Evolutionary conservation across 2,113 vertebrate species (phyloP).

Genomic region (Strix aluco): DNA sequence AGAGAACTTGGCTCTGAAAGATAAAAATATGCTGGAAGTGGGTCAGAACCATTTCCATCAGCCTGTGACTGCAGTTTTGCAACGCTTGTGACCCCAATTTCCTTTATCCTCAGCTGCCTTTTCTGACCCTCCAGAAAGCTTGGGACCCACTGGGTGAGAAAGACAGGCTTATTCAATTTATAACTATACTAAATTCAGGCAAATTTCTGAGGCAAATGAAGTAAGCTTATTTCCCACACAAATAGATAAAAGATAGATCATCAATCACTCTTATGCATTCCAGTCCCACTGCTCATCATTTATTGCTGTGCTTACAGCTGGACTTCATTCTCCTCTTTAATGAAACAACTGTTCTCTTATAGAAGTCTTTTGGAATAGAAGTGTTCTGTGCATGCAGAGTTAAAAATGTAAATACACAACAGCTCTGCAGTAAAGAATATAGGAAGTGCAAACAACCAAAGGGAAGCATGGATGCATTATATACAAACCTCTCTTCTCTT

Average conservation of each 20-base stretch:
- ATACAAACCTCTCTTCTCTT: constrained; percentile 92
- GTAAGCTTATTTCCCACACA: constrained; percentile 27
- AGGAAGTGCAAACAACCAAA: constrained; percentile 8
- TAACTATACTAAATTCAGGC: neutral
- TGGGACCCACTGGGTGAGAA: neutral
- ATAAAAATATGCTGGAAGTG: neutral
- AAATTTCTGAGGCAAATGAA: constrained; percentile 21
- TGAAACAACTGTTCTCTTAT: neutral
- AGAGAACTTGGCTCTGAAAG: neutral
- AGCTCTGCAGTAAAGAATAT: neutral
- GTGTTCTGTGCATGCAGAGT: constrained; percentile 32
- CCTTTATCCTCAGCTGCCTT: constrained; percentile 50
- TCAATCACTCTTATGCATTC: constrained; percentile 20
- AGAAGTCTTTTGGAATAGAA: constrained; percentile 4
- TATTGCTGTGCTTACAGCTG: constrained; percentile 38
- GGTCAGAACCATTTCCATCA: neutral
- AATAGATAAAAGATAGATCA: constrained; percentile 31
- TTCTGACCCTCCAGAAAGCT: neutral
- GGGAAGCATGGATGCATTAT: neutral
- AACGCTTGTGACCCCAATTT: constrained; percentile 14
- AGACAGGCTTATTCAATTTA: neutral
- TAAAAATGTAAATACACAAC: neutral
- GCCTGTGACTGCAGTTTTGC: constrained; percentile 8
- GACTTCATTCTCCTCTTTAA: constrained; percentile 8
- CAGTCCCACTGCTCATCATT: neutral